Percentiles rank a stretch among this genome's conserved stretches.
Conservation (phyloP, 2,888 invertebrate genomes). For the Epinotia nisella region DNA sequence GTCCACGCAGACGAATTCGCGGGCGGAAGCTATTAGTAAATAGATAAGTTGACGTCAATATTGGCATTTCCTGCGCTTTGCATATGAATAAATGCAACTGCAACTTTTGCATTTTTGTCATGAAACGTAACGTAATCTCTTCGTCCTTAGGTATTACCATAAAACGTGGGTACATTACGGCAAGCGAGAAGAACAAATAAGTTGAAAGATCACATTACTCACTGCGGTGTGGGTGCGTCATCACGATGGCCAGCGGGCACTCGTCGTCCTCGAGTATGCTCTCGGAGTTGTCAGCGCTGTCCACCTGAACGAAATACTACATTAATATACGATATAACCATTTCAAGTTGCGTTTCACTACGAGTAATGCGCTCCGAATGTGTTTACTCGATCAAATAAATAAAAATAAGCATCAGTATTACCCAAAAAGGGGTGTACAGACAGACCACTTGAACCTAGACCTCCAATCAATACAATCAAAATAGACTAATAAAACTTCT, state of each 20-base stretch:
- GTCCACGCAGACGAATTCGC: no score
- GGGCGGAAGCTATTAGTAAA: no score
- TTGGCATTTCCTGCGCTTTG: background rate
- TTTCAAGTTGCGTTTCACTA: background rate
- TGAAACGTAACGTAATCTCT: background rate
- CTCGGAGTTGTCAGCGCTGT: conserved; percentile 90
- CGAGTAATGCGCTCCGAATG: background rate
- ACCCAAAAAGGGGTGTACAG: no score
- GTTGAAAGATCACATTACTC: conserved; percentile 72
- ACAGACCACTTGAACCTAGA: no score
- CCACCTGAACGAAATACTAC: conserved; percentile 76
- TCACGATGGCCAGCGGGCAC: conserved; percentile 96
- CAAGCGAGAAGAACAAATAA: conserved; percentile 19
- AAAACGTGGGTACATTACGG: background rate
- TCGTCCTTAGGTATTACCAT: background rate
- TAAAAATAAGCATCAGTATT: no score
- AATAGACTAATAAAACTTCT: background rate
- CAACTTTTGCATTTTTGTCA: no score
- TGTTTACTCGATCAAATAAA: no score
- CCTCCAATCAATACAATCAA: background rate
- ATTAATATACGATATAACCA: background rate
- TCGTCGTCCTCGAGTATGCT: conserved; percentile 98
- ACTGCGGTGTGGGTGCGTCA: conserved; percentile 96
- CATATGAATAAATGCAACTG: no score
- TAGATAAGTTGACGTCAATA: background rate